Percentiles rank a stretch among this genome's conserved stretches.
These are phyloP conservation scores for Thymelicus lineola DNA, from an alignment of 2,888 invertebrate genomes.

Conservation along the genomic window DNA sequence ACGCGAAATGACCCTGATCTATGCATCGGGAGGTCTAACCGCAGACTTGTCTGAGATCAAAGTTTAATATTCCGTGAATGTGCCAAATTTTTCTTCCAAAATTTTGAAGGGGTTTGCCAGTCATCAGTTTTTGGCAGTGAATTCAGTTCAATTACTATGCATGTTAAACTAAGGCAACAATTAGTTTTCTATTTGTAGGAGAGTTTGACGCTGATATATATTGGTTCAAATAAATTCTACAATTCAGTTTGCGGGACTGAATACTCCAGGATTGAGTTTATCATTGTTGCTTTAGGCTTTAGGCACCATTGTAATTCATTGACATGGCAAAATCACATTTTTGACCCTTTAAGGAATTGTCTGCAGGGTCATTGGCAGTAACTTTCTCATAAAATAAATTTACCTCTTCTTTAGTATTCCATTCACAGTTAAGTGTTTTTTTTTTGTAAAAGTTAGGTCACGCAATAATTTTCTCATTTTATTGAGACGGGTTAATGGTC, in stretches of 20 bases:
- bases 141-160: neutral
- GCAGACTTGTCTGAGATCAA: conserved; percentile 4
- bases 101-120: neutral
- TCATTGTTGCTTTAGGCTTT: too few species aligned
- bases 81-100: conserved; percentile 23
- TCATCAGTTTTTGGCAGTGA: conserved; percentile 15
- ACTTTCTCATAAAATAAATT: too few species aligned
- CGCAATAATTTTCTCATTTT: conserved; percentile 14
- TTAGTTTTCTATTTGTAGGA: neutral
- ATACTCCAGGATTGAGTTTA: too few species aligned
- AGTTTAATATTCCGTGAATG: conserved; percentile 24
- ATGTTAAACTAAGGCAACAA: neutral
- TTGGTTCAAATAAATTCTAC: neutral
- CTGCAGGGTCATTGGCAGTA: too few species aligned
- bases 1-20: conserved; percentile 18
- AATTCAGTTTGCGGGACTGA: neutral
- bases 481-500: conserved; percentile 16
- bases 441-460: neutral
- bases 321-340: too few species aligned
- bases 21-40: conserved; percentile 24
- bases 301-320: too few species aligned
- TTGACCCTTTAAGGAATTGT: too few species aligned
- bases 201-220: neutral
- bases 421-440: neutral
- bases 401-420: too few species aligned